Evolutionary conservation across 2,113 vertebrate species (phyloP), one percentile per base, ranked within the genome.

Genomic region (Scolopax mira): DNA sequence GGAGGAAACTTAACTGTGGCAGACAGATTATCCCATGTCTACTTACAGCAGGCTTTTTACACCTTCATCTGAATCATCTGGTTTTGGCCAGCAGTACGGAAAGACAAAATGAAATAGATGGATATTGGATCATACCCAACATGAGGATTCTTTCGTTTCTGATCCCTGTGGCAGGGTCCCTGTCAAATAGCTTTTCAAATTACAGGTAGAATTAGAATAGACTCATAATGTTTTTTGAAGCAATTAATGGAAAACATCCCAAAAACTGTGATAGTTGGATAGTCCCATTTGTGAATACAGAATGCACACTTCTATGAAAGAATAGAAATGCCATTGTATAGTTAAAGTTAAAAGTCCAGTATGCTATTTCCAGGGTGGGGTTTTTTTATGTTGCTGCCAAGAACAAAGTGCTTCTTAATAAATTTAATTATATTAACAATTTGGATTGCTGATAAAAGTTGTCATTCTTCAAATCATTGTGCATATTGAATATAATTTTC

Each of bases 231-330:
- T 85, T 58, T 14, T 18, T 5, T 11, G 35, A 83, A 55, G 7
- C 7, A 41, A 27, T 41, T 51, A 64, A 39, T 62, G 7, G 22
- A 85, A 55, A 78, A 65, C 22, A 52, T 48, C 10, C 14, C 12
- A 48, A 52, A 17, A 65, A 13, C 14, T 0, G 0, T 37, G 27
- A 6, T 51, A 54, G 12, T 4, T 64, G 28, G 4, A 14, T 25
- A 48, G 19, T 44, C 7, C 14, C 11, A 9, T 49, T 42, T 62
- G 8, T 73, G 15, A 87, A 71, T 46, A 39, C 11, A 58, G 60
- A 80, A 62, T 22, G 30, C 1, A 39, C 1, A 5, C 6, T 57
- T 90, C 3, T 35, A 1, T 35, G n/a, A 35, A 61, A 78, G 30
- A 74, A 48, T 4, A 61, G 8, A 75, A 69, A 46, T 46, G 9